These are phyloP conservation scores for Conops quadrifasciatus DNA, from an alignment of 2,888 invertebrate species.

Conservation along the genomic window DNA sequence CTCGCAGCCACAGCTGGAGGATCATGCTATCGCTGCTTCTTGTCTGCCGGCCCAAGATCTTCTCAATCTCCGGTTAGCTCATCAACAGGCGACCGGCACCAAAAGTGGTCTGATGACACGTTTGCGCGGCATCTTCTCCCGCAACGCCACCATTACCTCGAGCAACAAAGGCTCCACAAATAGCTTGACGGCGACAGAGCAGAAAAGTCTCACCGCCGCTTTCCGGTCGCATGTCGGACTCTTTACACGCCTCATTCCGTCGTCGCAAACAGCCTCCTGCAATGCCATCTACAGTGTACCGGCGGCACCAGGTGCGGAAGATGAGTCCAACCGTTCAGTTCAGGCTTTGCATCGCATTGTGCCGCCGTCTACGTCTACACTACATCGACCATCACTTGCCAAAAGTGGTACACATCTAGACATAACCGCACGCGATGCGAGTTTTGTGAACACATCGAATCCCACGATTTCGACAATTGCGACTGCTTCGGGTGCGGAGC, in stretches of 20 bases:
- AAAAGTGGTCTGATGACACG: constrained; percentile 68
- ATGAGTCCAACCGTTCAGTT: constrained; percentile 30
- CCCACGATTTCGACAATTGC: constrained; percentile 56
- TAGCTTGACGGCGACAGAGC: constrained; percentile 69
- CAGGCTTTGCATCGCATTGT: no score
- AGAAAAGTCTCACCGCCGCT: constrained; percentile 72
- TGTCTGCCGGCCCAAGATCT: constrained; percentile 71
- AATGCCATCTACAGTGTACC: constrained; percentile 68
- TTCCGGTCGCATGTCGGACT: constrained; percentile 78
- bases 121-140: constrained; percentile 71
- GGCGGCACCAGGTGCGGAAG: constrained; percentile 29
- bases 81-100: constrained; percentile 67
- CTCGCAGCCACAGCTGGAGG: constrained; percentile 73
- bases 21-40: constrained; percentile 54
- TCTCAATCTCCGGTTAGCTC: constrained; percentile 68
- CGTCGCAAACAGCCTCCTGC: constrained; percentile 72
- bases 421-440: constrained; percentile 57
- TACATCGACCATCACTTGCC: constrained; percentile 66
- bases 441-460: constrained; percentile 46
- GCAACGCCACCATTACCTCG: constrained; percentile 68
- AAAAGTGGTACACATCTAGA: constrained; percentile 73
- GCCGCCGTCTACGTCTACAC: constrained; percentile 48
- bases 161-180: constrained; percentile 73
- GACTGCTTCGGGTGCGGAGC: constrained; percentile 52
- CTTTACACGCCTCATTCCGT: constrained; percentile 75